A percentile compares a stretch with the other conserved stretches of the same genome.
These are phyloP conservation scores for Galbula dea DNA, from an alignment of 2,113 vertebrate species.

Conservation along the genomic window DNA sequence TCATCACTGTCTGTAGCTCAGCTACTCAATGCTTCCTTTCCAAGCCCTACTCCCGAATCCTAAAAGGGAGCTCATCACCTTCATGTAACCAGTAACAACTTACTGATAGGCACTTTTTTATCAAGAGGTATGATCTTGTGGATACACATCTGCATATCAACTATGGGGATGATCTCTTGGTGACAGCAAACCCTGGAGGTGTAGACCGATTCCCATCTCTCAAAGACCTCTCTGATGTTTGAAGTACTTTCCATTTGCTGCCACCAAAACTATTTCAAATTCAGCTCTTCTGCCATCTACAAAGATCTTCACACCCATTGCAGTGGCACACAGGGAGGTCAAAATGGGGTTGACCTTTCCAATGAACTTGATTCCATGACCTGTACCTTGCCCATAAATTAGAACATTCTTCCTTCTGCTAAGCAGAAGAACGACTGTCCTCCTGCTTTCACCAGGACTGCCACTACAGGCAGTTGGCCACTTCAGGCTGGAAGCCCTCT, in stretches of 20 bases:
- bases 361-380: not conserved
- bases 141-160: not conserved
- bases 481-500: not conserved
- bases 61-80: not conserved
- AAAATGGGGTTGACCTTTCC: not conserved
- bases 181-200: not conserved
- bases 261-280: not conserved
- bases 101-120: not conserved
- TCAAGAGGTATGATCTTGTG: not conserved
- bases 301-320: not conserved
- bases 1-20: not conserved
- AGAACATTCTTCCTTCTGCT: not conserved
- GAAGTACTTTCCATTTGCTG: not conserved
- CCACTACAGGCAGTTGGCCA: not conserved
- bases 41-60: not conserved
- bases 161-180: not conserved
- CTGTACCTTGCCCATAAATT: not conserved
- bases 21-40: not conserved
- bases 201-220: not conserved
- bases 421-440: not conserved
- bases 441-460: not conserved
- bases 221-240: not conserved
- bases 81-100: not conserved
- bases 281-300: not conserved
- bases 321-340: not conserved